A percentile compares a stretch with the other conserved stretches of the same genome.
Evolutionary conservation across 2,888 invertebrate species (phyloP).

Genomic region (Eustalomyia histrio): DNA sequence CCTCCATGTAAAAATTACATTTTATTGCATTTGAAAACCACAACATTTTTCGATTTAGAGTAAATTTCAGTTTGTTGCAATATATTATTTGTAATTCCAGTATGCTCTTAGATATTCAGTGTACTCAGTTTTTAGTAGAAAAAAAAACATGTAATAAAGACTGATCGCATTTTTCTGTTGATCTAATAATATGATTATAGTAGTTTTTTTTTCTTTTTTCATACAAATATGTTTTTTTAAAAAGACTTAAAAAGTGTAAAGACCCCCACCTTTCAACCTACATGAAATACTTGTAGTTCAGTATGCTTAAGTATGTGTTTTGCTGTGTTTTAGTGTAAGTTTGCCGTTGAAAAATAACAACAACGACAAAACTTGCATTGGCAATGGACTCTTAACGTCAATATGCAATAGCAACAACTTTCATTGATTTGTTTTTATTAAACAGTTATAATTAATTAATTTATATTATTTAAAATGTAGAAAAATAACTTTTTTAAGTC

Average conservation of each 20-base stretch:
- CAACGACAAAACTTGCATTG: conserved; percentile 51
- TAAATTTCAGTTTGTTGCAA: conserved; percentile 37
- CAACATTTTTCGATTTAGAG: conserved; percentile 17
- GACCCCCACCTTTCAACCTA: conserved; percentile 66
- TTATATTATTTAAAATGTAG: conserved; percentile 25
- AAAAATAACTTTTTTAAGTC: conserved; percentile 14
- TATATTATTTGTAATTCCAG: conserved; percentile 51
- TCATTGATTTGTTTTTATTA: conserved; percentile 52
- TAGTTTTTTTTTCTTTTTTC: conserved; percentile 38
- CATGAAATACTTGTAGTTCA: conserved; percentile 50
- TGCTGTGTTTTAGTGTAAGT: not conserved
- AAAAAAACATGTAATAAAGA: conserved; percentile 30
- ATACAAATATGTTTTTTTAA: conserved; percentile 39
- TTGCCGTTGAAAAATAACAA: not conserved
- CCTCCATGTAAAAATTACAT: conserved; percentile 31
- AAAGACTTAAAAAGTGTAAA: conserved; percentile 44
- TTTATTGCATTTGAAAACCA: conserved; percentile 35
- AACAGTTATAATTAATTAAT: conserved; percentile 54
- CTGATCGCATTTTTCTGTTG: conserved; percentile 65
- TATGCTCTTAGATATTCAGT: not conserved
- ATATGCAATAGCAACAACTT: conserved; percentile 60
- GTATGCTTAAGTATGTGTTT: not conserved
- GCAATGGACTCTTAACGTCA: conserved; percentile 60
- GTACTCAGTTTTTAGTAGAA: not conserved
- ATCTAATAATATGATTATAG: conserved; percentile 61